These are phyloP conservation scores for Cyanoderma ruficeps DNA, from an alignment of 2,113 vertebrate species.

Conservation along the genomic window DNA sequence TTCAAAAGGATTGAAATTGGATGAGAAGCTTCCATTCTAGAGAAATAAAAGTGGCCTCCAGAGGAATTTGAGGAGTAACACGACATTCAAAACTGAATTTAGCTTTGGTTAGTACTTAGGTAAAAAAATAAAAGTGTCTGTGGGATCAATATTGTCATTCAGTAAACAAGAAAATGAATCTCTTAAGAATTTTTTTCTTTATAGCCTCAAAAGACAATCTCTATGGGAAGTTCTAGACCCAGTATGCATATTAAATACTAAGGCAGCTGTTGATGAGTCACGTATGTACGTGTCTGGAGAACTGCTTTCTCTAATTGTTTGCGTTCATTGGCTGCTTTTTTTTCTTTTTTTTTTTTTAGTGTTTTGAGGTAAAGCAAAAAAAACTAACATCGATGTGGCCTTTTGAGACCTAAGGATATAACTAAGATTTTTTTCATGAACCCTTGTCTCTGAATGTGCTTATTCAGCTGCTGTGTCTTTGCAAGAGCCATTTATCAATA, in stretches of 20 bases:
- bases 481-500: slow-evolving; percentile 7
- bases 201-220: neutral
- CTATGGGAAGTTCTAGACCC: neutral
- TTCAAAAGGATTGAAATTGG: neutral
- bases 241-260: neutral
- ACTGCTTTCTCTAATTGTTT: neutral
- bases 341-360: neutral
- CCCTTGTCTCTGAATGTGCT: neutral
- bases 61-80: neutral
- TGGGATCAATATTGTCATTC: neutral
- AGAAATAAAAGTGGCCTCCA: neutral
- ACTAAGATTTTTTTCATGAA: neutral
- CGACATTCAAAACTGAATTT: neutral
- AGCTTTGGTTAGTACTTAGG: neutral
- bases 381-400: neutral
- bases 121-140: neutral
- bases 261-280: neutral
- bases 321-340: neutral
- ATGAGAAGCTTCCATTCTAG: neutral
- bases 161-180: neutral
- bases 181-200: neutral
- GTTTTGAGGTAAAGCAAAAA: neutral
- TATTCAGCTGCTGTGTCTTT: slow-evolving; percentile 20
- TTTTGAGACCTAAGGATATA: neutral
- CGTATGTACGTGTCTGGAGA: neutral